Percentiles rank a stretch among this genome's conserved stretches.
Evolutionary conservation across 2,888 invertebrate genomes (phyloP).

Genomic region (Cantharis rufa): DNA sequence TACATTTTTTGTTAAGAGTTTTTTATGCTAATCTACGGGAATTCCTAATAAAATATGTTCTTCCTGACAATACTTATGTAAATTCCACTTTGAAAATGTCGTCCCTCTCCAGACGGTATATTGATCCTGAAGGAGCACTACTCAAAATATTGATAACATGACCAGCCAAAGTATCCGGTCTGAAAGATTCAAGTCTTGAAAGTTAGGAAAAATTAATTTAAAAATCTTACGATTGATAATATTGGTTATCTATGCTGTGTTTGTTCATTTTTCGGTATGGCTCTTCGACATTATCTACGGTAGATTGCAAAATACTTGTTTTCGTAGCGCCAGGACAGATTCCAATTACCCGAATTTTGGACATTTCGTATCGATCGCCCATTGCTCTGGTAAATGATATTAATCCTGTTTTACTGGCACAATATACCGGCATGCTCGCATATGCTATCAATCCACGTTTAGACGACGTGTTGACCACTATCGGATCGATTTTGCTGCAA

Average conservation of each 20-base stretch:
- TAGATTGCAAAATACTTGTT: neutral
- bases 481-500: neutral
- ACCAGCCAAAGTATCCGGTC: neutral
- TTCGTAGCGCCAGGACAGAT: neutral
- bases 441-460: neutral
- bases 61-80: too few species aligned
- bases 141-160: neutral
- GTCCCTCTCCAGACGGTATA: neutral
- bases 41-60: neutral
- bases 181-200: neutral
- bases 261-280: too few species aligned
- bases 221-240: too few species aligned
- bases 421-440: neutral
- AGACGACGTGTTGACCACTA: neutral
- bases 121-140: neutral
- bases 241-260: too few species aligned
- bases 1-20: neutral
- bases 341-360: neutral
- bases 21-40: neutral
- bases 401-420: neutral
- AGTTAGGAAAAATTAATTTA: too few species aligned
- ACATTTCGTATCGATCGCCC: neutral
- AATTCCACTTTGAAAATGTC: neutral
- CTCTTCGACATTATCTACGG: too few species aligned
- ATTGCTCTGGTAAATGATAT: neutral